Conservation (phyloP, 2,888 invertebrate species). For the Cabera pusaria region DNA sequence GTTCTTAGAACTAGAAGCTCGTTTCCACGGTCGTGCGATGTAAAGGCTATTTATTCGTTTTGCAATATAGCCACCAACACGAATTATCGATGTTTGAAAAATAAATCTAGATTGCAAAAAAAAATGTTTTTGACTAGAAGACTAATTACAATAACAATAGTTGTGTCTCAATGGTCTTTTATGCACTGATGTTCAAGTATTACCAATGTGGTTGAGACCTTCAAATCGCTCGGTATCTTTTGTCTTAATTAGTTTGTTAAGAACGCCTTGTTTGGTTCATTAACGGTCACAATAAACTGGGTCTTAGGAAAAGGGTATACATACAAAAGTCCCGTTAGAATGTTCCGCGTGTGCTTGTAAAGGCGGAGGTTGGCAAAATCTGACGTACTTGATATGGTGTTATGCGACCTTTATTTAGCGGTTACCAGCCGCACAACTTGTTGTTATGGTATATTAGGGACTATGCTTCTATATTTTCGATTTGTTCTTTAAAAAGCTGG, state of each 20-base stretch:
- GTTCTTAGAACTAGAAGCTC: too few species aligned
- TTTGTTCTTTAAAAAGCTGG: too few species aligned
- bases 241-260: constrained; percentile 42
- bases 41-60: too few species aligned
- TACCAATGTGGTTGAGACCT: constrained; percentile 59
- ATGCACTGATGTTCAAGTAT: constrained; percentile 50
- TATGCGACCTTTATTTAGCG: too few species aligned
- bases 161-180: constrained; percentile 51
- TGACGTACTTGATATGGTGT: constrained; percentile 5
- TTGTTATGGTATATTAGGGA: too few species aligned
- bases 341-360: constrained; percentile 10
- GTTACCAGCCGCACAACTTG: too few species aligned
- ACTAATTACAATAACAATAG: constrained; percentile 70
- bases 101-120: constrained; percentile 22
- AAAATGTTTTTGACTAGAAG: constrained; percentile 37
- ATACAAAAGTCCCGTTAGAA: constrained; percentile 12
- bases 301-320: constrained; percentile 19
- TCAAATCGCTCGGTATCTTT: constrained; percentile 56
- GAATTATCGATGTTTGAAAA: too few species aligned
- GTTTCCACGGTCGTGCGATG: too few species aligned
- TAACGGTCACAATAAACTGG: constrained; percentile 16
- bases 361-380: constrained; percentile 4
- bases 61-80: too few species aligned
- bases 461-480: too few species aligned
- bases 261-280: constrained; percentile 19